These are phyloP conservation scores for Orthosia cruda DNA, from an alignment of 2,888 invertebrate genomes.

Conservation along the genomic window DNA sequence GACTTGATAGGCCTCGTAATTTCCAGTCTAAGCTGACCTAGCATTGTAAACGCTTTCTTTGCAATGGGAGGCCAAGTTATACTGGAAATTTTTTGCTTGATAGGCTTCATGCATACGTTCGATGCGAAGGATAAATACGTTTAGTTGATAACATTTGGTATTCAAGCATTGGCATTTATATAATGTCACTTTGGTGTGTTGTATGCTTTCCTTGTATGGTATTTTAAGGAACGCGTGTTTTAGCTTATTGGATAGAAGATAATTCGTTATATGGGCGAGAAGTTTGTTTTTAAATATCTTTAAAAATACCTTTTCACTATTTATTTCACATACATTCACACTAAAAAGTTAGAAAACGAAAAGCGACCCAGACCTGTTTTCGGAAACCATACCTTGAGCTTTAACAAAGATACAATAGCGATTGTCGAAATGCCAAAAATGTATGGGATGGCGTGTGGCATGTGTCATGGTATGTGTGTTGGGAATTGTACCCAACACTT, in stretches of 20 bases:
- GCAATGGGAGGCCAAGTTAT: background rate
- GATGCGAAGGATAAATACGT: constrained; percentile 38
- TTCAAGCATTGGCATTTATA: constrained; percentile 37
- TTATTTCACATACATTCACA: too few relatives aligned
- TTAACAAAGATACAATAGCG: too few relatives aligned
- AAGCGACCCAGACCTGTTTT: too few relatives aligned
- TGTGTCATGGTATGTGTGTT: too few relatives aligned
- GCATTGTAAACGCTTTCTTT: background rate
- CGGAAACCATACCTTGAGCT: too few relatives aligned
- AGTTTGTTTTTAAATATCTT: background rate
- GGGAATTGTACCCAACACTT: too few relatives aligned
- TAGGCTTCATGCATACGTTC: constrained; percentile 1
- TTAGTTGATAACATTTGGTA: constrained; percentile 53
- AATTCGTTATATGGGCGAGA: too few relatives aligned
- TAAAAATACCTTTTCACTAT: background rate
- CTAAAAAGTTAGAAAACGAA: too few relatives aligned
- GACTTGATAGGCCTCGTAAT: background rate
- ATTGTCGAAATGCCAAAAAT: too few relatives aligned
- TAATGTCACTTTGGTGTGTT: background rate
- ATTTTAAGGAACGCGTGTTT: background rate
- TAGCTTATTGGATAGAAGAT: too few relatives aligned
- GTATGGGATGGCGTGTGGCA: too few relatives aligned
- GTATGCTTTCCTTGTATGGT: background rate
- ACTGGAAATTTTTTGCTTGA: background rate
- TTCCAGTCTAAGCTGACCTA: background rate